Base-by-base conservation (phyloP, 2,797 vertebrate species). In the Gallinago solitaria region DNA sequence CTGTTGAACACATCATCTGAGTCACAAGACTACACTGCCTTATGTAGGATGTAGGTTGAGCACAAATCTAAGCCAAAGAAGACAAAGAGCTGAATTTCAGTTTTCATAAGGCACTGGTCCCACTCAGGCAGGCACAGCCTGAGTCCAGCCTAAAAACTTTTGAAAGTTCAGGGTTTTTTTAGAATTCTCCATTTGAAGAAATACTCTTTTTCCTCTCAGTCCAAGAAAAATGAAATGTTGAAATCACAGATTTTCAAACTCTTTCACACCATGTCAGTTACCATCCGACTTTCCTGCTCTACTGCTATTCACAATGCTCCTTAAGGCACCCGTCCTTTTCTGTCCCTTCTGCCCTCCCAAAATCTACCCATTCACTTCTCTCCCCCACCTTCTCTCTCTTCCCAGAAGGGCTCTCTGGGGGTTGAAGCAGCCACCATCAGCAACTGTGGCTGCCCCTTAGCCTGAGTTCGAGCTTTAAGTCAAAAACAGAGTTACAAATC, bases 401-500 rank as follows among this genome's bases (percentile, higher is more conserved):
- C 25, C 50, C 43, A 64, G 41, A 9, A n/a, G 13, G 28, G 19
- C 8, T 37, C 30, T 23, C 35, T n/a, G 23, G 16, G 27, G 3
- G 3, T 5, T 51, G 27, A 35, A 71, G 33, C 9, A 74, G 15
- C 8, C 61, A 8, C 0, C 0, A 41, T 25, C 39, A 93, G 19
- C 19, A 60, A 11, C 18, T 23, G 7, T 1, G 1, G 11, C 21
- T 11, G 4, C 30, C 54, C 21, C 43, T 79, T n/a, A 63, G 32
- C 32, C 33, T 5, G 6, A 47, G 5, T 18, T 64, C 25, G 6
- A 54, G 18, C 51, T 73, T 13, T 4, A 45, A 67, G 24, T 35
- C n/a, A 39, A 82, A 77, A 70, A 1, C 2, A 70, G 27, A 75
- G n/a, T 39, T 23, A 32, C 9, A 68, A 59, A 75, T 69, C 65